These are phyloP conservation scores for Drosophila triauraria DNA, from an alignment of 1,140 invertebrate species.

Conservation along the genomic window DNA sequence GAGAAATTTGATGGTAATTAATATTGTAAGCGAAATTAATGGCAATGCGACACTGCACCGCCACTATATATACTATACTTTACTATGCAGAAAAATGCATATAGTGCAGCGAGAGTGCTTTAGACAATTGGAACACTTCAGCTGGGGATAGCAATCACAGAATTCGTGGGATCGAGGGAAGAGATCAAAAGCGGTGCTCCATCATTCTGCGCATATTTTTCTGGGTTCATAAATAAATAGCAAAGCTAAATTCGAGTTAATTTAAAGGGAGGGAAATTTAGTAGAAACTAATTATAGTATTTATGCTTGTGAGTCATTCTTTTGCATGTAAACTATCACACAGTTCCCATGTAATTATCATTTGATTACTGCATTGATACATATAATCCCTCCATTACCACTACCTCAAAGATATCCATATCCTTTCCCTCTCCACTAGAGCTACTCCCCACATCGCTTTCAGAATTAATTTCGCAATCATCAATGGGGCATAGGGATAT, in stretches of 20 bases:
- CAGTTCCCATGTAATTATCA: not conserved
- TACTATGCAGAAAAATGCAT: constrained; percentile 13
- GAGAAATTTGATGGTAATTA: constrained; percentile 82
- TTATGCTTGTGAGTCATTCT: not conserved
- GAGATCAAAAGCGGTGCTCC: constrained; percentile 39
- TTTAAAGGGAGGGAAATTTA: not conserved
- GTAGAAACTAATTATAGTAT: too few relatives aligned
- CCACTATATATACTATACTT: constrained; percentile 9
- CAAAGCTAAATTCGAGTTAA: not conserved
- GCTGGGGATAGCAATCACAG: constrained; percentile 39
- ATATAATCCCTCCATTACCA: not conserved
- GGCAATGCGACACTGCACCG: constrained; percentile 53
- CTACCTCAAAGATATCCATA: not conserved
- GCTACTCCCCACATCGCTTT: constrained; percentile 11
- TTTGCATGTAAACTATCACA: too few relatives aligned
- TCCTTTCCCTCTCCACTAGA: not conserved
- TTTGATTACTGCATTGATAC: not conserved
- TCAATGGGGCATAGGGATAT: constrained; percentile 36
- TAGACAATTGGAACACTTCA: constrained; percentile 48
- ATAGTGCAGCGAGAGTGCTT: constrained; percentile 19
- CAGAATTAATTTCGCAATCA: constrained; percentile 68
- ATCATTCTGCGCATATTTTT: constrained; percentile 32
- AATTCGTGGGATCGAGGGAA: constrained; percentile 28
- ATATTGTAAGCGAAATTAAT: constrained; percentile 76
- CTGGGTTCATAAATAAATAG: constrained; percentile 11